phyloP scores from a whole-genome alignment of 2,797 vertebrate species.

The Sebastes itinus region DNA sequence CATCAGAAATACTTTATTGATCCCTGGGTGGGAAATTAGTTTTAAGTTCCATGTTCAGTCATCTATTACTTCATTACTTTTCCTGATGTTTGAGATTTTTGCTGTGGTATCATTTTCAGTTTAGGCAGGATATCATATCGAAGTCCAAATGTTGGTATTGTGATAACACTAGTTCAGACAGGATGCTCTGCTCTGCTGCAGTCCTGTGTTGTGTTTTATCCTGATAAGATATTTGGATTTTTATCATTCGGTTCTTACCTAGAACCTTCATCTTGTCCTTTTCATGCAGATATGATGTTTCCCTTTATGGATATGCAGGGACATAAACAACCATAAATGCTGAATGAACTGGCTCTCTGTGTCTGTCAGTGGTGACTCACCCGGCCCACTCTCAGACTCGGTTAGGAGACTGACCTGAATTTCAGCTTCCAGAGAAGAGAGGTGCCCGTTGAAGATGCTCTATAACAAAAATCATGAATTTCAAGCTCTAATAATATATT shows the following conservation, averaged over 20 bases:
- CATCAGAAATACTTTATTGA: no score
- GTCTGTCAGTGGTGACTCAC: constrained; percentile 34
- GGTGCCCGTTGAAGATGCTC: background rate
- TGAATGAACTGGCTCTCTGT: constrained; percentile 38
- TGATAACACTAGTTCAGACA: no score
- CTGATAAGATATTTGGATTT: background rate
- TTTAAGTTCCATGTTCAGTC: no score
- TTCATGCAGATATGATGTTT: constrained; percentile 1
- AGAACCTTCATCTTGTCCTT: background rate
- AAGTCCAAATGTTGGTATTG: no score
- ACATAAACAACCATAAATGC: constrained; percentile 27
- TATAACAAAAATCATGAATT: no score
- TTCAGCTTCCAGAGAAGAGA: constrained; percentile 7
- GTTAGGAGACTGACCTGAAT: constrained; percentile 50
- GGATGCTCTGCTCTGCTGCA: background rate
- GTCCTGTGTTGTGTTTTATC: background rate
- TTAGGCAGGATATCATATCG: no score
- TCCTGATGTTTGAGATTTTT: no score
- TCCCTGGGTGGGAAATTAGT: no score
- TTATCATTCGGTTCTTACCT: background rate
- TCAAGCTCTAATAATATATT: no score
- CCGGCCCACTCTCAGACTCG: constrained; percentile 25
- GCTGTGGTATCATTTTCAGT: no score
- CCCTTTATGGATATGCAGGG: constrained; percentile 16
- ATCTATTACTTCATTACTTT: no score